Percentiles rank a stretch among this genome's conserved stretches.
phyloP scores from a whole-genome alignment of 2,113 vertebrate species.

The Crotalus horridus region DNA sequence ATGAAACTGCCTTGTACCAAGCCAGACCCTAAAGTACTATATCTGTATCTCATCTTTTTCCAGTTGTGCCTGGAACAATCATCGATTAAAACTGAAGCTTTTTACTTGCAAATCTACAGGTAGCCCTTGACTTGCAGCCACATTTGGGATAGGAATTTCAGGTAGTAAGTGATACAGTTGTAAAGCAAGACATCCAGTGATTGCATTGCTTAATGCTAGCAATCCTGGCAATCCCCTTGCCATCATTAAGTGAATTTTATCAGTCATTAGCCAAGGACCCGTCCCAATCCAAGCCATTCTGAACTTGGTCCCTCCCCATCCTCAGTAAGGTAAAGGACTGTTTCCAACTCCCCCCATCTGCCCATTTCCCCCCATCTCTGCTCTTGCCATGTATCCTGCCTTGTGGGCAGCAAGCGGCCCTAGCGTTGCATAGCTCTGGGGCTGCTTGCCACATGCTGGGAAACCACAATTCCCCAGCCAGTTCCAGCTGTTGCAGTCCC shows the following conservation, averaged over 20 bases:
- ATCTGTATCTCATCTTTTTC: background rate
- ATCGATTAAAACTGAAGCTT: background rate
- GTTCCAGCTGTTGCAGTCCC: background rate
- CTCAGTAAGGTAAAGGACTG: background rate
- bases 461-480: background rate
- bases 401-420: background rate
- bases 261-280: background rate
- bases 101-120: background rate
- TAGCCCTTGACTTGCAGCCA: background rate
- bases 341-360: background rate
- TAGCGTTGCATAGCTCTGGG: background rate
- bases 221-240: background rate
- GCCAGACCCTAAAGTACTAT: background rate
- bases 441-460: background rate
- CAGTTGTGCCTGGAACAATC: background rate
- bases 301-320: background rate
- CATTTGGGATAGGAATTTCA: background rate
- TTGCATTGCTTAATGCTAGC: background rate
- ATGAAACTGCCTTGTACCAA: background rate
- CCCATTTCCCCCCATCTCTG: background rate
- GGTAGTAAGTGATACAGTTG: background rate
- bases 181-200: background rate
- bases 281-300: background rate
- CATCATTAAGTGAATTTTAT: background rate
- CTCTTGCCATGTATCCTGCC: background rate